Evolutionary conservation across 2,797 vertebrate species (phyloP).

Genomic region (Streptopelia turtur): DNA sequence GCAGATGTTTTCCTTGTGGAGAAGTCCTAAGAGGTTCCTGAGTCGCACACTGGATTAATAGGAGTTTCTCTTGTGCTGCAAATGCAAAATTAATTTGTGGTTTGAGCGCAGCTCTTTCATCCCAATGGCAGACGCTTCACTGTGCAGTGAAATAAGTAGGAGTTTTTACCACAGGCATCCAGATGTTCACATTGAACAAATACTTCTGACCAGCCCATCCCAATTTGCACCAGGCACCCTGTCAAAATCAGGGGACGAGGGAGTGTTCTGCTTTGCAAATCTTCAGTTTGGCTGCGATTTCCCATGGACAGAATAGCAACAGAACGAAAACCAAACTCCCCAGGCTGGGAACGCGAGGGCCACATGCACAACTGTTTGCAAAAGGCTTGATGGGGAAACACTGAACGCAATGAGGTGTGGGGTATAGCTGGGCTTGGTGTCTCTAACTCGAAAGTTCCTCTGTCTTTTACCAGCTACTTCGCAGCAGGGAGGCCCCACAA

Average conservation of each 20-base stretch:
- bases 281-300: not conserved
- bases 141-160: not conserved
- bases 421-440: not conserved
- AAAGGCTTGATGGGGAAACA: not conserved
- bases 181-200: slow-evolving; percentile 38
- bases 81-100: slow-evolving; percentile 58
- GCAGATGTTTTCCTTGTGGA: slow-evolving; percentile 44
- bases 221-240: not conserved
- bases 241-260: not conserved
- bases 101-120: slow-evolving; percentile 52
- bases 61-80: slow-evolving; percentile 37
- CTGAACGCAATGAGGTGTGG: not conserved
- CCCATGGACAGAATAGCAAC: not conserved
- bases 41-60: not conserved
- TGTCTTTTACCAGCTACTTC: not conserved
- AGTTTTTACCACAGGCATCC: slow-evolving; percentile 43
- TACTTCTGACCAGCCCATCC: not conserved
- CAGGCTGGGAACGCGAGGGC: not conserved
- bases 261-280: not conserved
- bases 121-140: not conserved
- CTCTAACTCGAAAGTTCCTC: not conserved
- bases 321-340: not conserved
- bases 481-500: not conserved
- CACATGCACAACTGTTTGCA: not conserved
- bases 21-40: slow-evolving; percentile 29